phyloP scores from a whole-genome alignment of 2,113 vertebrate species.

The Himantopus leucocephalus region DNA sequence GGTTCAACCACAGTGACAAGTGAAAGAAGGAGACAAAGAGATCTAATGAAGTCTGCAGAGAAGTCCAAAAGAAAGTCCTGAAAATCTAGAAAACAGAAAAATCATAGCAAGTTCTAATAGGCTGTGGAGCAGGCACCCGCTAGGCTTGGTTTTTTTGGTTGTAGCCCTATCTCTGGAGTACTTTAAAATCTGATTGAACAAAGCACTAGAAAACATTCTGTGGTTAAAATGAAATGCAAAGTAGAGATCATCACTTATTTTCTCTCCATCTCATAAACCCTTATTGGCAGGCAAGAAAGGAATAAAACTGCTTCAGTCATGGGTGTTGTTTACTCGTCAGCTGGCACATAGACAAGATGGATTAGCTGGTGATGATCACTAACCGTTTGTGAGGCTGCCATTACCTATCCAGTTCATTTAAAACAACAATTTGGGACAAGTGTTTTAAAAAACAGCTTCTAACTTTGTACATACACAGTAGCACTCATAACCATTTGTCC shows the following conservation, averaged over 20 bases:
- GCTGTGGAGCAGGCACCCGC: not conserved
- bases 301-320: not conserved
- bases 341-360: not conserved
- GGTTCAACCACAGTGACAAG: not conserved
- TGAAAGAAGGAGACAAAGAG: not conserved
- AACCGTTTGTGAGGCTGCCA: not conserved
- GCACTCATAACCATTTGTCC: not conserved
- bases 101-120: not conserved
- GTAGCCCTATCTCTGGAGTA: not conserved
- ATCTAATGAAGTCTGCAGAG: not conserved
- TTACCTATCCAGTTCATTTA: not conserved
- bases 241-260: not conserved
- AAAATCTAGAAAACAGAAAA: not conserved
- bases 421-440: not conserved
- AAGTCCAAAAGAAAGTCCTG: not conserved
- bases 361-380: not conserved
- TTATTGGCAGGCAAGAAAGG: not conserved
- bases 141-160: not conserved
- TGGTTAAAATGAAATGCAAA: not conserved
- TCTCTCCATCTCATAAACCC: not conserved
- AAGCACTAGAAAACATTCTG: not conserved
- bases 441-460: not conserved
- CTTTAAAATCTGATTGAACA: constrained; percentile 25
- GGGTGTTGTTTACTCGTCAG: not conserved
- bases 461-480: not conserved